Percentiles rank a stretch among this genome's conserved stretches.
Conservation (phyloP, 2,797 vertebrate genomes). For the Arctocebus calabarensis region DNA sequence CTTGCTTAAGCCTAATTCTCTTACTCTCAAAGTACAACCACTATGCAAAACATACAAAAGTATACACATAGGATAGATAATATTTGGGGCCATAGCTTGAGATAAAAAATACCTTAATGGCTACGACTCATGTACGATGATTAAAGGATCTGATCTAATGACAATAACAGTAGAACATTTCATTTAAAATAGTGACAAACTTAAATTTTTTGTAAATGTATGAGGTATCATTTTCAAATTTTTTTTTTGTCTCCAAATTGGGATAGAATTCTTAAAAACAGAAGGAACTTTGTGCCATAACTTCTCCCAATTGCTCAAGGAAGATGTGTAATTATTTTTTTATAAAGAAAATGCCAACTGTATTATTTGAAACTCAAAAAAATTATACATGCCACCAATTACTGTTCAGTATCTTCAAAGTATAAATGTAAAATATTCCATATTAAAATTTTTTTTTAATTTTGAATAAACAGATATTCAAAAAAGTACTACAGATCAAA, state of each 20-base stretch:
- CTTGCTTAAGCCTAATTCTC: slow-evolving; percentile 21
- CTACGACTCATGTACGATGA: neutral
- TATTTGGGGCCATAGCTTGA: neutral
- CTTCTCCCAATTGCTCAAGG: neutral
- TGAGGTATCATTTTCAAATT: neutral
- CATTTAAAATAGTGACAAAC: neutral
- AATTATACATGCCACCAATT: slow-evolving; percentile 4
- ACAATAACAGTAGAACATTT: neutral
- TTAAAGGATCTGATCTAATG: neutral
- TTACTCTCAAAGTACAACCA: slow-evolving; percentile 32
- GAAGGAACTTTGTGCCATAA: neutral
- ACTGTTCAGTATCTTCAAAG: neutral
- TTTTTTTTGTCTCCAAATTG: slow-evolving; percentile 9
- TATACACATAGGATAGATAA: neutral
- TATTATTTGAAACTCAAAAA: slow-evolving; percentile 56
- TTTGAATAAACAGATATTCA: neutral
- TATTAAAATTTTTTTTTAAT: slow-evolving; percentile 25
- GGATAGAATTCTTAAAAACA: slow-evolving; percentile 25
- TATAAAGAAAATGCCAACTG: neutral
- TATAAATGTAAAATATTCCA: neutral
- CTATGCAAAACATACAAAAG: neutral
- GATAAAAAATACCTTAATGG: neutral
- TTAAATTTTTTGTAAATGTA: neutral
- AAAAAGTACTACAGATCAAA: neutral
- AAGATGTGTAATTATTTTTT: neutral